These are phyloP conservation scores for Oncorhynchus gorbuscha DNA, from an alignment of 2,113 vertebrate genomes.

Conservation along the genomic window DNA sequence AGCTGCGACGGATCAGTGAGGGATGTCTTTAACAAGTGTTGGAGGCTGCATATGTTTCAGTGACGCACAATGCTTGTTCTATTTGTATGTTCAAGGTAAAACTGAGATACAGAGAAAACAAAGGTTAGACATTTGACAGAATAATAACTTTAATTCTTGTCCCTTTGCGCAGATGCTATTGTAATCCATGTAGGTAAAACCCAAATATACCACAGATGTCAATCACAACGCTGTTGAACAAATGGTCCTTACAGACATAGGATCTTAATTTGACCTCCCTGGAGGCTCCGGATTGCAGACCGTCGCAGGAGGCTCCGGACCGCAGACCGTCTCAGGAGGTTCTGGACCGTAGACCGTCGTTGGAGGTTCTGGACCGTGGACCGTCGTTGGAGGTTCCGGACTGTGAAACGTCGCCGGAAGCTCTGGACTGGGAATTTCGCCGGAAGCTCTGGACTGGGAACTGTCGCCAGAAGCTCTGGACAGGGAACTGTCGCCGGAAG, in stretches of 20 bases:
- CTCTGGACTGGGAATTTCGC: too few relatives aligned
- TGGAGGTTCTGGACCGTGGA: too few relatives aligned
- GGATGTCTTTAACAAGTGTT: slow-evolving; percentile 42
- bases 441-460: too few relatives aligned
- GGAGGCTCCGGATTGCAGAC: too few relatives aligned
- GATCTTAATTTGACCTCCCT: too few relatives aligned
- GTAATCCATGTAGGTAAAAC: neutral
- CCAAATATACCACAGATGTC: neutral
- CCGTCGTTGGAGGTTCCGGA: too few relatives aligned
- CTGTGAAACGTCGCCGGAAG: too few relatives aligned
- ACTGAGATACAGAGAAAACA: slow-evolving; percentile 8
- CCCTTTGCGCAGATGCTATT: neutral
- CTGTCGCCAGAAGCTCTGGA: too few relatives aligned
- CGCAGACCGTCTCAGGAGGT: too few relatives aligned
- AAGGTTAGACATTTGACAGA: slow-evolving; percentile 13
- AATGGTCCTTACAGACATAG: neutral
- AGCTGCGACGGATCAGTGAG: slow-evolving; percentile 37
- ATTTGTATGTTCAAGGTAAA: slow-evolving; percentile 17
- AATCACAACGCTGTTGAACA: neutral
- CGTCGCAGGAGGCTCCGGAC: too few relatives aligned
- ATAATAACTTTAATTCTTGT: neutral
- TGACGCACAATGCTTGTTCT: slow-evolving; percentile 22
- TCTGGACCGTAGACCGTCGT: rapidly evolving
- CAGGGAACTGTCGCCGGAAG: too few relatives aligned
- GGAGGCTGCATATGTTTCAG: slow-evolving; percentile 39